Evolutionary conservation across 2,113 vertebrate genomes (phyloP).

Genomic region (Halichoeres trimaculatus): DNA sequence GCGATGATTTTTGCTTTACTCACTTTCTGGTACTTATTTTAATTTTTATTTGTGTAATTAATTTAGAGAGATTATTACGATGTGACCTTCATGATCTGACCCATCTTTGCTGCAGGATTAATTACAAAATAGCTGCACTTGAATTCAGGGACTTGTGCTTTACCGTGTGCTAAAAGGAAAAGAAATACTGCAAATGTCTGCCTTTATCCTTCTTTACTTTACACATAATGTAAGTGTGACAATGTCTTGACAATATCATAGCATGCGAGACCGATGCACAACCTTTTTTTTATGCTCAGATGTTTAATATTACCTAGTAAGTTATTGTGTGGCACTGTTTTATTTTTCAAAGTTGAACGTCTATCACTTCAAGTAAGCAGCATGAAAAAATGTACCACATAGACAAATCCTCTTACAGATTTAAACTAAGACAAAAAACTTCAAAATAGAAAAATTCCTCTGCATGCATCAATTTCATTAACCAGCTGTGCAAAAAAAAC

Average conservation of each 20-base stretch:
- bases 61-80: conserved; percentile 26
- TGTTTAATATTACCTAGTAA: too few species aligned
- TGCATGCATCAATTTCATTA: too few species aligned
- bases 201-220: background rate
- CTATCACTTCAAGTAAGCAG: too few species aligned
- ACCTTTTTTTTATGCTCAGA: too few species aligned
- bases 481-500: too few species aligned
- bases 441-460: too few species aligned
- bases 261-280: background rate
- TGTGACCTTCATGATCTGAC: conserved; percentile 22
- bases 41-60: conserved; percentile 77
- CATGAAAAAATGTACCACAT: background rate
- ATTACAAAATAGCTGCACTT: conserved; percentile 11
- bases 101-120: conserved; percentile 14
- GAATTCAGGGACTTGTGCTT: conserved; percentile 21
- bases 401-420: too few species aligned
- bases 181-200: conserved; percentile 22
- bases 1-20: conserved; percentile 32
- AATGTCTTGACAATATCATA: conserved; percentile 37
- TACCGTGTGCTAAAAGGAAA: conserved; percentile 3
- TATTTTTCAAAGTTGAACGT: too few species aligned
- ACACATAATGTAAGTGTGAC: background rate
- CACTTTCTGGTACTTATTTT: conserved; percentile 4
- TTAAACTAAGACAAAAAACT: too few species aligned
- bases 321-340: too few species aligned